Conservation (phyloP, 2,888 invertebrate species). For the Chironomus riparius region DNA sequence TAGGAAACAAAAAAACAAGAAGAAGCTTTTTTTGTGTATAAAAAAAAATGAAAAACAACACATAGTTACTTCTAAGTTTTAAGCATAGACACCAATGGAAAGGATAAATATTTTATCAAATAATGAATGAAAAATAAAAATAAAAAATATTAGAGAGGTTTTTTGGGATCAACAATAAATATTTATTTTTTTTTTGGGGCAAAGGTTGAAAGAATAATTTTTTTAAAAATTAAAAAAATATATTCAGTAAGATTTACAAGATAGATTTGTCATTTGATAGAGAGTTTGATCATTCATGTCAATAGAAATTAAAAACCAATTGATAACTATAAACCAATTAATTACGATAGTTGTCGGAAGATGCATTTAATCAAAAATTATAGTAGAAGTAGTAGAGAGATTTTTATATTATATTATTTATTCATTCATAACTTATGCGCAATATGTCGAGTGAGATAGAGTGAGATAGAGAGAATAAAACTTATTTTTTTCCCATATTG, state of each 20-base stretch:
- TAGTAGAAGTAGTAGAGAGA: background rate
- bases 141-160: background rate
- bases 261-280: background rate
- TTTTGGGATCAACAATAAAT: background rate
- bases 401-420: background rate
- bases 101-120: background rate
- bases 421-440: too few species aligned
- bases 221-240: background rate
- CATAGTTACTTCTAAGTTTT: background rate
- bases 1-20: background rate
- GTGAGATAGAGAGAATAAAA: too few species aligned
- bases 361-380: conserved; percentile 12
- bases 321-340: conserved; percentile 4
- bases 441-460: too few species aligned
- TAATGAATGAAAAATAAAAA: background rate
- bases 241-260: background rate
- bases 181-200: too few species aligned
- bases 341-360: conserved; percentile 19
- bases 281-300: background rate
- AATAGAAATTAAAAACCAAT: background rate
- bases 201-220: background rate
- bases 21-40: background rate
- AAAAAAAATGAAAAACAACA: background rate
- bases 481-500: too few species aligned
- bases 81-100: background rate